Evolutionary conservation across 2,797 vertebrate genomes (phyloP).

Genomic region (Gallinago solitaria): DNA sequence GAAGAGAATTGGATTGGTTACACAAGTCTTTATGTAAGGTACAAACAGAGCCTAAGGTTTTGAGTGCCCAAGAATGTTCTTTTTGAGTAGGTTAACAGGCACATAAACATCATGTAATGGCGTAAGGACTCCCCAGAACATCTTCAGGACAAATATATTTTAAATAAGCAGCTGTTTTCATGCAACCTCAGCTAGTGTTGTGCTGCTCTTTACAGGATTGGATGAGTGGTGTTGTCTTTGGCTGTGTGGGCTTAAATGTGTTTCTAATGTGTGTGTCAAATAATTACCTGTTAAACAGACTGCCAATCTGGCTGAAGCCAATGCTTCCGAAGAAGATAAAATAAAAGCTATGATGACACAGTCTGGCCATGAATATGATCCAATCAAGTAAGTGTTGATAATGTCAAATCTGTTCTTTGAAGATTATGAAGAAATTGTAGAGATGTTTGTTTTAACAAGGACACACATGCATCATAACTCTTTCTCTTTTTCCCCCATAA

Average conservation of each 20-base stretch:
- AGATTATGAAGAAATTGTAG: neutral
- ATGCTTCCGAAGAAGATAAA: slow-evolving; percentile 97
- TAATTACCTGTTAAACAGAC: slow-evolving; percentile 92
- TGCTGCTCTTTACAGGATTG: slow-evolving; percentile 85
- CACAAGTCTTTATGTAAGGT: slow-evolving; percentile 69
- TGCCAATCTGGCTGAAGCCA: slow-evolving; percentile 93
- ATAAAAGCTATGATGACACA: slow-evolving; percentile 96
- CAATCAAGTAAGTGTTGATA: slow-evolving; percentile 87
- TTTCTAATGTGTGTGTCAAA: slow-evolving; percentile 86
- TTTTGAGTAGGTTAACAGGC: slow-evolving; percentile 35
- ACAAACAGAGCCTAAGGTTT: slow-evolving; percentile 82
- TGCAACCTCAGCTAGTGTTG: slow-evolving; percentile 65
- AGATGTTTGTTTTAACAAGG: neutral
- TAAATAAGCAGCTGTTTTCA: slow-evolving; percentile 61
- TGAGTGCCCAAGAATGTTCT: slow-evolving; percentile 63
- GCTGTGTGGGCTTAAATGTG: slow-evolving; percentile 80
- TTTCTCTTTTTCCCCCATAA: neutral
- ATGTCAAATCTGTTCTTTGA: neutral
- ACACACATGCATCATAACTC: neutral
- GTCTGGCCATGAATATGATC: slow-evolving; percentile 94
- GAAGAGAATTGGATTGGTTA: slow-evolving; percentile 57
- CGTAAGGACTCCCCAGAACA: slow-evolving; percentile 73
- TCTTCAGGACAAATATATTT: slow-evolving; percentile 59
- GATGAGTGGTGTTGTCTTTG: slow-evolving; percentile 81
- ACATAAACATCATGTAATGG: slow-evolving; percentile 73